Evolutionary conservation across 2,797 vertebrate species (phyloP), one percentile per base, ranked within the genome.

Genomic region (Arrhamphus sclerolepis): DNA sequence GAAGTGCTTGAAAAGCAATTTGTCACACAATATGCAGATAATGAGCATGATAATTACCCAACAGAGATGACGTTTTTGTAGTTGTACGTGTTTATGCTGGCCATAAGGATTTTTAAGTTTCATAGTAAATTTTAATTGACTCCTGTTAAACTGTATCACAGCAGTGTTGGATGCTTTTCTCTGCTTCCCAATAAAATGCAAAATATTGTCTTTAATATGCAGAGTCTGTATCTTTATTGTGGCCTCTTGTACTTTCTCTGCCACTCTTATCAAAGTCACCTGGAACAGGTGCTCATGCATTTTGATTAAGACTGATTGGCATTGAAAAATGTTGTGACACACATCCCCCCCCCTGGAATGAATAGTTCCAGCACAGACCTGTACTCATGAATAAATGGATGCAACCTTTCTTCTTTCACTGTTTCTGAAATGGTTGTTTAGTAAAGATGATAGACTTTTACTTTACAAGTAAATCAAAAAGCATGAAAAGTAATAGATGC

Each of bases 221-320:
- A 64, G 69, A 61, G 63, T 28, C 41, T 43, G 42, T 21, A 58
- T 58, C 65, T 58, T 72, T 46, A 41, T 57, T 68, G 43, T 58
- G 56, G 77, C 70, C 77, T 70, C 44, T 42, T 62, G 38, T 6
- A 34, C 62, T 40, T 60, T 70, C 44, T 46, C 38, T 52, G 63
- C 24, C 17, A 20, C 47, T 51, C 7, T 60, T 78, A 75, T 85
- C 78, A 87, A 85, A 78, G 84, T 85, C 85, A 83, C 83, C 74
- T 55, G 24, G n/a, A 82, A 71, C 84, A 89, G 87, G 77, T 88
- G 88, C 77, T 63, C 55, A 40, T 70, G 63, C 55, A 56, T 73
- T 70, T 67, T 66, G 59, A 71, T 77, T 57, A 56, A 62, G 58
- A 59, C 55, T 49, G 78, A 87, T 79, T 72, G 62, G 72, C 77